A percentile compares a stretch with the other conserved stretches of the same genome.
phyloP scores from a whole-genome alignment of 2,797 vertebrate species.

The Anguilla obscura region DNA sequence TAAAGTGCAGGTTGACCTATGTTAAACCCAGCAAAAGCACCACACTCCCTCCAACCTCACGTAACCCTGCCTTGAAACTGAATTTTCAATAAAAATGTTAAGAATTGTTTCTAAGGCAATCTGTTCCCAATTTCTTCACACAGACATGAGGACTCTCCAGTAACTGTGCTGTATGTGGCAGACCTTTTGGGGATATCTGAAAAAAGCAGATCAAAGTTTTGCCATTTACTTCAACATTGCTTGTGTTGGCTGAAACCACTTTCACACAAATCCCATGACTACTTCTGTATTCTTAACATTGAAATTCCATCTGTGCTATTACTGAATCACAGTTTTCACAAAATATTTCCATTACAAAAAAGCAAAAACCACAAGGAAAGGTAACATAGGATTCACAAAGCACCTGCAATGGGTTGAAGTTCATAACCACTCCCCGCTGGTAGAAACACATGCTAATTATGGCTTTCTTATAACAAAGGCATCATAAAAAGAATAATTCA shows the following conservation, averaged over 20 bases:
- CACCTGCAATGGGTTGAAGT: too few species aligned
- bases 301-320: not conserved
- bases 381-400: too few species aligned
- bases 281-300: not conserved
- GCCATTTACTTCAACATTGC: not conserved
- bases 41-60: conserved; percentile 38
- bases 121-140: conserved; percentile 60
- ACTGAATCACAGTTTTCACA: not conserved
- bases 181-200: not conserved
- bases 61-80: conserved; percentile 37
- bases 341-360: too few species aligned
- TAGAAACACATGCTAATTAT: too few species aligned
- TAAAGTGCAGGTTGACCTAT: conserved; percentile 55
- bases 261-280: not conserved
- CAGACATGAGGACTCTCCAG: conserved; percentile 34
- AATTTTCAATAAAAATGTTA: conserved; percentile 40
- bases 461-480: too few species aligned
- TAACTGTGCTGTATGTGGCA: conserved; percentile 26
- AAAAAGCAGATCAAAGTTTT: not conserved
- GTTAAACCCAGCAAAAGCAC: conserved; percentile 33
- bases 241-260: not conserved
- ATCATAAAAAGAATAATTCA: too few species aligned
- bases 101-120: conserved; percentile 45
- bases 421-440: too few species aligned
- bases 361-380: too few species aligned